Conservation (phyloP, 1,140 invertebrate species). For the Zaprionus ghesquierei region DNA sequence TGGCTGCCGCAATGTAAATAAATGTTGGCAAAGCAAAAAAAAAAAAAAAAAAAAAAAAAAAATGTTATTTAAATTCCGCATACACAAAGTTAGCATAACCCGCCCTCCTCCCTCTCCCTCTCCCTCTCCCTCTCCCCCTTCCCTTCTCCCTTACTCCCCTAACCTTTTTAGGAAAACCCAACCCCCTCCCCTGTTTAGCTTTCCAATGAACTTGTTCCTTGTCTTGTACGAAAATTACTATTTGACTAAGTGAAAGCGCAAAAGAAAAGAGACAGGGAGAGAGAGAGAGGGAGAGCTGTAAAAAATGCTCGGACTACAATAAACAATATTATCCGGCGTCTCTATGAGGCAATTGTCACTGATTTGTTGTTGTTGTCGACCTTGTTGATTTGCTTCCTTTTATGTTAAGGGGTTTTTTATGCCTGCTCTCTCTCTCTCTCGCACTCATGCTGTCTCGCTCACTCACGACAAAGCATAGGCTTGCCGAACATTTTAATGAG, state of each 20-base stretch:
- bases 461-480: slow-evolving; percentile 4
- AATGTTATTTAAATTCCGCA: slow-evolving; percentile 40
- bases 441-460: neutral
- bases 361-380: slow-evolving; percentile 2
- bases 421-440: neutral
- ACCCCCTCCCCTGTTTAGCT: neutral
- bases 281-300: neutral
- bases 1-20: slow-evolving; percentile 30
- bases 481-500: slow-evolving; percentile 70
- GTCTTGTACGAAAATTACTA: neutral
- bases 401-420: slow-evolving; percentile 1
- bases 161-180: neutral
- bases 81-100: slow-evolving; percentile 34
- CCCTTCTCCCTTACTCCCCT: neutral
- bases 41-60: too few relatives aligned
- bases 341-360: slow-evolving; percentile 27
- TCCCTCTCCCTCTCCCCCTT: neutral
- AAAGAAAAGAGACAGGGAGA: neutral
- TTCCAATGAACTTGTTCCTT: neutral
- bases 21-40: slow-evolving; percentile 6
- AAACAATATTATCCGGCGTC: slow-evolving; percentile 5
- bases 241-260: neutral
- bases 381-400: slow-evolving; percentile 14
- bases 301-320: slow-evolving; percentile 13
- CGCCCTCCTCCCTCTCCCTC: neutral